These are phyloP conservation scores for Phlogophora meticulosa DNA, from an alignment of 2,888 invertebrate species.

Conservation along the genomic window DNA sequence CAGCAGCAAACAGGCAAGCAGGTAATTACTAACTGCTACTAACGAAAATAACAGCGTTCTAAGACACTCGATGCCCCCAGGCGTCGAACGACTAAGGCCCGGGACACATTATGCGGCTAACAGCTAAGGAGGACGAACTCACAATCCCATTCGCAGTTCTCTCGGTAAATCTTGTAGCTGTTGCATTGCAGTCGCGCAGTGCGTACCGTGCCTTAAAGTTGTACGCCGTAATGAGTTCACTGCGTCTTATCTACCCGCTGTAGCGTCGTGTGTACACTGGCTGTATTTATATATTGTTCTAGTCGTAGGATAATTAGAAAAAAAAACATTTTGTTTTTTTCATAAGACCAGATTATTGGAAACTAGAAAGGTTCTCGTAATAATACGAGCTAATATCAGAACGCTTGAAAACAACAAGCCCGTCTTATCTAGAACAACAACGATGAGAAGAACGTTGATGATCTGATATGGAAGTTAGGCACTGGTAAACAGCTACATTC, in stretches of 20 bases:
- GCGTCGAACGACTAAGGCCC: conserved; percentile 48
- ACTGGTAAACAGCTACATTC: no score
- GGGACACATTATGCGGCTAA: conserved; percentile 36
- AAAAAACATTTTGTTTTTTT: no score
- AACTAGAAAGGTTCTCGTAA: no score
- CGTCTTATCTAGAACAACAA: no score
- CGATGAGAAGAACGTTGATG: no score
- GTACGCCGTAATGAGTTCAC: conserved; percentile 44
- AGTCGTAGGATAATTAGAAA: no score
- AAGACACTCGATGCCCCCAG: conserved; percentile 77
- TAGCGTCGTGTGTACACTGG: conserved; percentile 26
- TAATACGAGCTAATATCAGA: no score
- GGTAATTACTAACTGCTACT: conserved; percentile 86
- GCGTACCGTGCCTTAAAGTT: conserved; percentile 48
- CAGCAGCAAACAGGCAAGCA: conserved; percentile 84
- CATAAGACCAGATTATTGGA: no score
- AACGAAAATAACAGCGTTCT: conserved; percentile 83
- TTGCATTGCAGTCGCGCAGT: conserved; percentile 32
- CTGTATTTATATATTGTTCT: conserved; percentile 34
- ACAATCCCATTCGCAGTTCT: conserved; percentile 9
- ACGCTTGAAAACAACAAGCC: no score
- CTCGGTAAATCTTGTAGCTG: conserved; percentile 24
- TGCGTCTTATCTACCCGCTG: conserved; percentile 34
- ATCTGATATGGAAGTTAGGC: no score
- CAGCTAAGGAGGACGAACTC: conserved; percentile 19